These are phyloP conservation scores for Euschistus heros DNA, from an alignment of 1,140 invertebrate genomes.

Conservation along the genomic window DNA sequence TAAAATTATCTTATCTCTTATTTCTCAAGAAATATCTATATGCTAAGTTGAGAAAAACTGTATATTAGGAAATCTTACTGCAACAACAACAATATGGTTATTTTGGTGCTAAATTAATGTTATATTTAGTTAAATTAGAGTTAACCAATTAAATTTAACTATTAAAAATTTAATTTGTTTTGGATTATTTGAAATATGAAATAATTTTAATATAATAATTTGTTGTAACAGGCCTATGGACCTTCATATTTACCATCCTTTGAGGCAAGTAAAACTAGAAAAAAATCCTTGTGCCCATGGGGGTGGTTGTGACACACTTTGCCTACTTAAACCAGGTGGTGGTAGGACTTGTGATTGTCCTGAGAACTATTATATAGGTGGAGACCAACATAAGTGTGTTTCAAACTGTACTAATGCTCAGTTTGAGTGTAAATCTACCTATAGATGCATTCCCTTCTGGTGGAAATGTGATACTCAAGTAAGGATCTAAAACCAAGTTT, in stretches of 20 bases:
- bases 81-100: too few relatives aligned
- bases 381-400: slow-evolving; percentile 51
- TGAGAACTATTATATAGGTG: slow-evolving; percentile 59
- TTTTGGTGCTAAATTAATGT: too few relatives aligned
- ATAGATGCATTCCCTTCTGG: slow-evolving; percentile 57
- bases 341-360: slow-evolving; percentile 56
- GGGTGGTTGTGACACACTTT: slow-evolving; percentile 59
- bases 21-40: too few relatives aligned
- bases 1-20: too few relatives aligned
- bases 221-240: slow-evolving; percentile 33
- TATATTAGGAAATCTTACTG: too few relatives aligned
- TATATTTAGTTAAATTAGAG: too few relatives aligned
- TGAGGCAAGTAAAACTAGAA: slow-evolving; percentile 43
- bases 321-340: slow-evolving; percentile 54
- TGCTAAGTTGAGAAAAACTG: too few relatives aligned
- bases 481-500: slow-evolving; percentile 20
- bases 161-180: too few relatives aligned
- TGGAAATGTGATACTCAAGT: slow-evolving; percentile 50
- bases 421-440: slow-evolving; percentile 60
- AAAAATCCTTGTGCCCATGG: slow-evolving; percentile 43
- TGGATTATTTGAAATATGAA: too few relatives aligned
- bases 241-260: slow-evolving; percentile 68
- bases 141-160: too few relatives aligned
- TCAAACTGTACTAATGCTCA: slow-evolving; percentile 71
- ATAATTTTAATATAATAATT: too few relatives aligned